A percentile compares a stretch with the other conserved stretches of the same genome.
phyloP scores from a whole-genome alignment of 2,113 vertebrate species.

The Gnathonemus echidnorhynchus region DNA sequence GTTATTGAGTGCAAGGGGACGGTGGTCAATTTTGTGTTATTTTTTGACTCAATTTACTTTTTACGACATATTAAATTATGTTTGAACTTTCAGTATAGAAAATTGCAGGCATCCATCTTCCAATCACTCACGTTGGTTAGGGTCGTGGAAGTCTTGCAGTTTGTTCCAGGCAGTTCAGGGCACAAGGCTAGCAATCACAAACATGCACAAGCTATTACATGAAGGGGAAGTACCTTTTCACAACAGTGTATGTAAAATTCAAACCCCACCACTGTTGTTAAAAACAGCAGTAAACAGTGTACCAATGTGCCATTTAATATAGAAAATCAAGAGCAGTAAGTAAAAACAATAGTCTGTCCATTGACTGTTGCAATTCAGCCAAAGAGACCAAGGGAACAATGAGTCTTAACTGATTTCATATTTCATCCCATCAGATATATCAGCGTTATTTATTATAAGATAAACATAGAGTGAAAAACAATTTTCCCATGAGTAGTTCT shows the following conservation, averaged over 20 bases:
- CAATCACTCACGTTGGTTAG: background rate
- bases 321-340: background rate
- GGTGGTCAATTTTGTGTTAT: background rate
- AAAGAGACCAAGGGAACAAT: background rate
- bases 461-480: background rate
- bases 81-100: background rate
- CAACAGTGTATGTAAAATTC: background rate
- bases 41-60: background rate
- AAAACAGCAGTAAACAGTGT: background rate
- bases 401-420: background rate
- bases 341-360: background rate
- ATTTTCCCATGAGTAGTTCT: background rate
- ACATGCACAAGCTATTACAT: background rate
- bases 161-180: background rate
- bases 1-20: background rate
- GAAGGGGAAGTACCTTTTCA: background rate
- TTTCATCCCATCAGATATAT: background rate
- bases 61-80: background rate
- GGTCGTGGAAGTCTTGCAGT: background rate
- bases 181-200: background rate
- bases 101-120: background rate
- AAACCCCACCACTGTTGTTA: background rate
- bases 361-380: background rate
- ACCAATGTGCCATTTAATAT: background rate
- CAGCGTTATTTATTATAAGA: background rate